A percentile compares a stretch with the other conserved stretches of the same genome.
These are phyloP conservation scores for Agrochola circellaris DNA, from an alignment of 2,888 invertebrate genomes.

Conservation along the genomic window DNA sequence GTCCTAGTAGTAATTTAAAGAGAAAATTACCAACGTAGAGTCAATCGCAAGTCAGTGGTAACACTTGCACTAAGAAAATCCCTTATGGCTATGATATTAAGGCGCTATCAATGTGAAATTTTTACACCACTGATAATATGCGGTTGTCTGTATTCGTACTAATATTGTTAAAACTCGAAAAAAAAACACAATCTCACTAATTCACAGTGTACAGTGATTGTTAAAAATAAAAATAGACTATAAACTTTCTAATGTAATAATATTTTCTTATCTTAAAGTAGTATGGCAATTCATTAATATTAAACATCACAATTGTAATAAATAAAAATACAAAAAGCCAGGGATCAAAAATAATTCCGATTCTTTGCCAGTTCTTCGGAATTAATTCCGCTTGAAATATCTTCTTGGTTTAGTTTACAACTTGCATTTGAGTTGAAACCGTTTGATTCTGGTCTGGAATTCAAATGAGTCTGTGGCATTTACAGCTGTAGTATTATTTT, in stretches of 20 bases:
- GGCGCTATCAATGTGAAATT: not conserved
- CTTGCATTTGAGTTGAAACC: slow-evolving; percentile 26
- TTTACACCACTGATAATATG: not conserved
- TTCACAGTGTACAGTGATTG: not conserved
- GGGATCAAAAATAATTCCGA: slow-evolving; percentile 3
- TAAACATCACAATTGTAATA: slow-evolving; percentile 1
- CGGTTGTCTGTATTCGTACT: not conserved
- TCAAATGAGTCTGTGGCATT: slow-evolving; percentile 8
- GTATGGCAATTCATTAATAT: not conserved
- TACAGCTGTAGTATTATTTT: not conserved
- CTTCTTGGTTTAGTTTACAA: slow-evolving; percentile 10
- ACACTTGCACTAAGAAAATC: not conserved
- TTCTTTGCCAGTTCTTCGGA: slow-evolving; percentile 2
- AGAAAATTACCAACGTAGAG: not conserved
- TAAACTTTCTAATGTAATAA: not conserved
- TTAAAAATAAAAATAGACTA: not conserved
- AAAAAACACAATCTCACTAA: not conserved
- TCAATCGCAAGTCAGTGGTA: not conserved
- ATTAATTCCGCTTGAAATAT: slow-evolving; percentile 32
- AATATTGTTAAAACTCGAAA: not conserved
- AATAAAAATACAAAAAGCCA: not conserved
- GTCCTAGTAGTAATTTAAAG: not conserved
- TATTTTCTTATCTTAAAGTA: not conserved
- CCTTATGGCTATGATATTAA: not conserved
- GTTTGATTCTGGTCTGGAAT: slow-evolving; percentile 32